Conservation (phyloP, 2,797 vertebrate species). For the Poliocrania exsul region DNA sequence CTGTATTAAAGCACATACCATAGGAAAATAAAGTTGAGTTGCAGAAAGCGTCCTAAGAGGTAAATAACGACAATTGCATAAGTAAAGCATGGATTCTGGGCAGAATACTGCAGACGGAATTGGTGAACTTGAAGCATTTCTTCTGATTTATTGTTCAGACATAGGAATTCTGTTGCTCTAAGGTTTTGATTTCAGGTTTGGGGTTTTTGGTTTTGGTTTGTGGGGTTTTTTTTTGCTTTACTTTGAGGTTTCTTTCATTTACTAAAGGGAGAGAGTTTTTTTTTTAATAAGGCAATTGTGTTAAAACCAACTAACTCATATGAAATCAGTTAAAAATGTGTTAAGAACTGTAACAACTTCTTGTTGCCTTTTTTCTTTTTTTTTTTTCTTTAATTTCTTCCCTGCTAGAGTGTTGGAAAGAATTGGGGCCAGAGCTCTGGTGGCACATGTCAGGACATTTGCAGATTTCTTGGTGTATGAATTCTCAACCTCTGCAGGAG, state of each 20-base stretch:
- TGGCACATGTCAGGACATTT: conserved; percentile 96
- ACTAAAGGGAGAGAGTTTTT: background rate
- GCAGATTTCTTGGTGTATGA: conserved; percentile 98
- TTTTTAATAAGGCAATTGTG: background rate
- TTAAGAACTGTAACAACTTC: background rate
- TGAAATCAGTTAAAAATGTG: background rate
- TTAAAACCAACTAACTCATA: background rate
- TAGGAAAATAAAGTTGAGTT: background rate
- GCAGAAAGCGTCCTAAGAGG: background rate
- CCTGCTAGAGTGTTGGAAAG: conserved; percentile 89
- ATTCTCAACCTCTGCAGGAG: conserved; percentile 96
- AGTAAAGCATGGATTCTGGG: background rate
- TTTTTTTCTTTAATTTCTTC: background rate
- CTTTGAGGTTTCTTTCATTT: background rate
- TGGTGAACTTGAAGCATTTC: background rate
- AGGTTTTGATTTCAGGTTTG: background rate
- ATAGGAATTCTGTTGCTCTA: background rate
- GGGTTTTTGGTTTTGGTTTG: too few species aligned
- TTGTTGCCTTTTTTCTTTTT: background rate
- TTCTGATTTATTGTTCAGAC: background rate
- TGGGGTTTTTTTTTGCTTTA: background rate
- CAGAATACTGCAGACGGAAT: background rate
- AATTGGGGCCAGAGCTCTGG: conserved; percentile 94
- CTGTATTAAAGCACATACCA: background rate
- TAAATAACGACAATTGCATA: background rate